Base-by-base conservation (phyloP, 2,113 vertebrate species). In the Dolichotis patagonum region DNA sequence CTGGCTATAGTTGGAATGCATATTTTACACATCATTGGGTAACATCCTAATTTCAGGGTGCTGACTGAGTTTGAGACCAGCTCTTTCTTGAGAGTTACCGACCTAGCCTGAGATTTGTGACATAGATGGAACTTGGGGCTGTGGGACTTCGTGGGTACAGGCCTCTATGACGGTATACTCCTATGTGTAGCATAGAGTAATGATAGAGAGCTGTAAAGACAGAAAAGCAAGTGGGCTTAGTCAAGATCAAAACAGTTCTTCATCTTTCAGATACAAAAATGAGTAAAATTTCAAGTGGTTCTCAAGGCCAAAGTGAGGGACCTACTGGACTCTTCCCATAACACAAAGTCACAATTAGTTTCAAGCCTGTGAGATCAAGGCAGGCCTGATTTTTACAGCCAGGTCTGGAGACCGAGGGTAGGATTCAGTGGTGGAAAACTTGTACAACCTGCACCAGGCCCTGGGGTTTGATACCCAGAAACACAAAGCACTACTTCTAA, bases 211-310 rank as follows among this genome's bases (percentile, higher is more conserved):
- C 75, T 49, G 28, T 17, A 83, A 85, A 78, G 13, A 9, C 1
- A 65, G 86, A 60, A 58, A 75, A 89, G 17, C 54, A 46, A 35
- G 19, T 82, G 13, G 19, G 46, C 26, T 26, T 81, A 60, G 20
- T 85, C 52, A 92, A 46, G 10, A 67, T 92, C 78, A 89, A 91
- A 90, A 49, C 38, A 56, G 0, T 60, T 62, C 49, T 88, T 65
- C 49, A 20, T 78, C 54, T 65, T 24, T 73, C 82, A 83, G 52
- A 82, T 77, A 24, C n/a, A 95, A 83, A 95, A 94, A 77, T 7
- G 56, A 38, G 35, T 63, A 41, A 62, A 38, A 56, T 49, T 58
- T 41, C 41, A 11, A 54, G 2, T 14, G 7, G 28, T 82, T 86
- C 56, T 63, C 30, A 28, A 60, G 19, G 4, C n/a, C 78, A 17